These are phyloP conservation scores for Icerya purchasi DNA, from an alignment of 2,888 invertebrate species.

Conservation along the genomic window DNA sequence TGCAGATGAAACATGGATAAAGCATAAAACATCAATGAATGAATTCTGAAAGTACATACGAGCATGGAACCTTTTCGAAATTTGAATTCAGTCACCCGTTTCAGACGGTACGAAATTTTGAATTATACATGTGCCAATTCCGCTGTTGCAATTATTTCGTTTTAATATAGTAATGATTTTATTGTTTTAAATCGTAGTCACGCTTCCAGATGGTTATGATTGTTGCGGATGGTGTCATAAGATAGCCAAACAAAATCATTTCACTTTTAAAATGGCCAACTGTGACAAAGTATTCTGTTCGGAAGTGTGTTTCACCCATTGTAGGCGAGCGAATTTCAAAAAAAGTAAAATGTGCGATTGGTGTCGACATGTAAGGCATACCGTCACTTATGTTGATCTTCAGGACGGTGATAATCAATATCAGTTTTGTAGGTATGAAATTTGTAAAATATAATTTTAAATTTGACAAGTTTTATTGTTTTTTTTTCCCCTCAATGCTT, in stretches of 20 bases:
- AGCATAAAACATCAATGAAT: too few relatives aligned
- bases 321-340: slow-evolving; percentile 71
- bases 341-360: slow-evolving; percentile 81
- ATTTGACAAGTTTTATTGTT: too few relatives aligned
- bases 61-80: too few relatives aligned
- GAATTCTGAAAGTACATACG: too few relatives aligned
- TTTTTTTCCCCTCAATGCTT: too few relatives aligned
- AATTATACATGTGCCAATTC: too few relatives aligned
- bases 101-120: too few relatives aligned
- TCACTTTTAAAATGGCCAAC: slow-evolving; percentile 23
- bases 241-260: slow-evolving; percentile 18
- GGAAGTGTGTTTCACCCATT: slow-evolving; percentile 75
- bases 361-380: slow-evolving; percentile 75
- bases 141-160: too few relatives aligned
- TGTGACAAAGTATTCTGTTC: slow-evolving; percentile 47
- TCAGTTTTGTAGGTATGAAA: slow-evolving; percentile 40
- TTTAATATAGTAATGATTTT: too few relatives aligned
- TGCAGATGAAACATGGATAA: too few relatives aligned
- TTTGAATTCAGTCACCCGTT: too few relatives aligned
- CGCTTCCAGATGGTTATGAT: slow-evolving; percentile 1
- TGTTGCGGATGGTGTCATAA: slow-evolving; percentile 55
- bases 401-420: slow-evolving; percentile 76
- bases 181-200: too few relatives aligned
- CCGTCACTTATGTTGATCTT: slow-evolving; percentile 77
- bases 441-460: not conserved